Evolutionary conservation across 2,113 vertebrate genomes (phyloP), one percentile per base, ranked within the genome.

Genomic region (Apaloderma vittatum): DNA sequence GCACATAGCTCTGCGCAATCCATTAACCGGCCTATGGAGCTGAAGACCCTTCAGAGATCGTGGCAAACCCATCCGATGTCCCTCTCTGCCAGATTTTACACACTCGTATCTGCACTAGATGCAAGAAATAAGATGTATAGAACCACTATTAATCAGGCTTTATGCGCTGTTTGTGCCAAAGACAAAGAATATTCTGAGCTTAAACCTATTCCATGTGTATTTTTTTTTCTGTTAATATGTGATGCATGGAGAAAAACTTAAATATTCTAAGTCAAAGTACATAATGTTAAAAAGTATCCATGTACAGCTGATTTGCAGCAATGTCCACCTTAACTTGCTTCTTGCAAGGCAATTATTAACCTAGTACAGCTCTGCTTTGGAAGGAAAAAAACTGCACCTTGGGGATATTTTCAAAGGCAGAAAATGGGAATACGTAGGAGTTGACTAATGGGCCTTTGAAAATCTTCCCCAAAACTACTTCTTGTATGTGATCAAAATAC

Each of bases 21-120:
- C 92, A 96, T 92, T 96, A 94, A 73, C 20, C 80, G 74, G 43
- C 72, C 95, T 27, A 67, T 9, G 43, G 63, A 95, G 81, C 75
- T 26, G 0, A 73, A 82, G 94, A 86, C 82, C 87, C 93, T 95
- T 96, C 70, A 12, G 92, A 95, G 74, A 90, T 55, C 75, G 90
- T 83, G 86, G 88, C 66, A 88, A 93, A 94, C 76, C 88, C 81
- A 93, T 93, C 91, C 15, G 8, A 86, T 45, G 58, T 37, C 74
- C 81, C 87, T 8, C 61, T 66, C 62, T 27, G 22, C 24, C 67
- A 93, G 75, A 93, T 90, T 95, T 90, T 83, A 63, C 66, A 94
- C 77, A 49, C 55, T 14, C 37, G 57, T 96, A 74, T 55, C 77
- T 73, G 85, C 58, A 48, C 54, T 70, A 23, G 2, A 85, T 55